Evolutionary conservation across 2,113 vertebrate genomes (phyloP).

Genomic region (Pogona vitticeps): DNA sequence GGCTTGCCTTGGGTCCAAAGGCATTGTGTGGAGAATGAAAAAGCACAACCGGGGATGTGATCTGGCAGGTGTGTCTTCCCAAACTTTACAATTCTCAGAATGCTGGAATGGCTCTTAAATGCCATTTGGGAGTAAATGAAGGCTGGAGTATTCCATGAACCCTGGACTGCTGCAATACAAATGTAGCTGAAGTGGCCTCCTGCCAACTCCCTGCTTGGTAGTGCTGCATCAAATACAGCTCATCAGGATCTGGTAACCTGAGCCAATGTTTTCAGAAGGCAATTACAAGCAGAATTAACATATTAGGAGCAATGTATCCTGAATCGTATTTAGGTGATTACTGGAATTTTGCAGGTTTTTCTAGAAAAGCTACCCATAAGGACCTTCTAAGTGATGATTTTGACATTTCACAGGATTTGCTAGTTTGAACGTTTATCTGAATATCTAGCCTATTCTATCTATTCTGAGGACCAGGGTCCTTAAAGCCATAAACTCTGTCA

Average conservation of each 20-base stretch:
- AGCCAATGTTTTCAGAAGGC: slow-evolving; percentile 16
- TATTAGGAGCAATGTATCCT: slow-evolving; percentile 5
- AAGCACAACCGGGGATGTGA: slow-evolving; percentile 1
- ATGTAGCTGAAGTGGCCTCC: neutral
- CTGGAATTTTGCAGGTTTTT: neutral
- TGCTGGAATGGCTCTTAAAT: slow-evolving; percentile 13
- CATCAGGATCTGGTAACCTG: neutral
- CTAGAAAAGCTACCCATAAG: neutral
- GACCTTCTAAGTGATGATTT: neutral
- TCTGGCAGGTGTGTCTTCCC: slow-evolving; percentile 23
- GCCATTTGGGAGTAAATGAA: slow-evolving; percentile 29
- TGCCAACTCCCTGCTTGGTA: neutral
- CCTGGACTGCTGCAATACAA: neutral
- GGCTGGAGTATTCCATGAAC: neutral
- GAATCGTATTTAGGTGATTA: neutral
- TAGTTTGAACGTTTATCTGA: neutral
- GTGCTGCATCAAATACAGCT: slow-evolving; percentile 5
- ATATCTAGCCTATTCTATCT: neutral
- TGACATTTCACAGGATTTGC: neutral
- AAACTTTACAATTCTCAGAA: slow-evolving; percentile 16
- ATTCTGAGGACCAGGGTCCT: neutral
- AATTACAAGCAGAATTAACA: slow-evolving; percentile 15
- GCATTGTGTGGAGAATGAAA: slow-evolving; percentile 15
- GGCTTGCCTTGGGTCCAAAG: slow-evolving; percentile 13
- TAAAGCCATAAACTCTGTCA: neutral